phyloP scores from a whole-genome alignment of 2,888 invertebrate species.

The Drosophila nigritarsus region DNA sequence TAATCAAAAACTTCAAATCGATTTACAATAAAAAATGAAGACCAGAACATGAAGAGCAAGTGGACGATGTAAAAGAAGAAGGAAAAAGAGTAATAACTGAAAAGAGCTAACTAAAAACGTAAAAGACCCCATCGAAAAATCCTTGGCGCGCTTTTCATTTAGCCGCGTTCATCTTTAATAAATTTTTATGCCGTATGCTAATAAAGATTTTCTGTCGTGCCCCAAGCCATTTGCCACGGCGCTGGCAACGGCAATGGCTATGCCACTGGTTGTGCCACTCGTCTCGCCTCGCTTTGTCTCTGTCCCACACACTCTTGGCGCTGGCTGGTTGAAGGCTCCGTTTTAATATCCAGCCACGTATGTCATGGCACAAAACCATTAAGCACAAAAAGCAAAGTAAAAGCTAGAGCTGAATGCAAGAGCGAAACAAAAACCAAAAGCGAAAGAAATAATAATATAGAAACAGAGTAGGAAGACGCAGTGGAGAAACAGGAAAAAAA shows the following conservation, averaged over 20 bases:
- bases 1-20: constrained; percentile 78
- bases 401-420: constrained; percentile 68
- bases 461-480: constrained; percentile 14
- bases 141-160: constrained; percentile 54
- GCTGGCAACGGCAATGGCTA: constrained; percentile 16
- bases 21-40: constrained; percentile 70
- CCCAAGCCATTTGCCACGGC: constrained; percentile 62
- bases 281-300: not conserved
- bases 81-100: constrained; percentile 7
- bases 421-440: constrained; percentile 43
- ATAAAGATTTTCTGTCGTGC: constrained; percentile 78
- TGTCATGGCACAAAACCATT: constrained; percentile 81
- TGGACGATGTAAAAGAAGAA: not conserved
- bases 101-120: constrained; percentile 55
- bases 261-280: constrained; percentile 17
- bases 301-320: constrained; percentile 22
- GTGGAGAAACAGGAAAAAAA: constrained; percentile 62
- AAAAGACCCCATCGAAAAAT: constrained; percentile 40
- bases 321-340: constrained; percentile 33
- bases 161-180: constrained; percentile 76
- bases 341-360: constrained; percentile 81
- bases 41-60: not conserved
- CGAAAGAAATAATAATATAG: constrained; percentile 33
- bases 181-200: constrained; percentile 81
- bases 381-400: constrained; percentile 71